These are phyloP conservation scores for Drosophila maculinotata DNA, from an alignment of 2,888 invertebrate genomes.

Conservation along the genomic window DNA sequence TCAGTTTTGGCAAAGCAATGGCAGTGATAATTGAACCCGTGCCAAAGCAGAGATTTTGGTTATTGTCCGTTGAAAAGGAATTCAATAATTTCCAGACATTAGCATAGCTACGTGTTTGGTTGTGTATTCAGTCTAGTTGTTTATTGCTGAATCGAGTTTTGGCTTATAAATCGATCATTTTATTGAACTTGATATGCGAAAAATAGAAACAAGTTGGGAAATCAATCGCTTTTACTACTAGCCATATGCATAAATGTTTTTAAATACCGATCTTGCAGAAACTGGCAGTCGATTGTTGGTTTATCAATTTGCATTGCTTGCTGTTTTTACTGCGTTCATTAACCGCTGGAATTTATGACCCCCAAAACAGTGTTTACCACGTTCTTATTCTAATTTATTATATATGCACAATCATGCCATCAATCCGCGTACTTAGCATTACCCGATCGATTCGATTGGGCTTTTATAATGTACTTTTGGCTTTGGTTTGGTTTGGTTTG, in stretches of 20 bases:
- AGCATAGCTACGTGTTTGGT: slow-evolving; percentile 14
- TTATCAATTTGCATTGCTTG: slow-evolving; percentile 50
- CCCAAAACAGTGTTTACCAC: slow-evolving; percentile 58
- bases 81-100: slow-evolving; percentile 21
- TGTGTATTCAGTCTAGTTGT: slow-evolving; percentile 13
- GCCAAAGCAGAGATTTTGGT: no score
- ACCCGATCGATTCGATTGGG: slow-evolving; percentile 42
- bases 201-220: slow-evolving; percentile 52
- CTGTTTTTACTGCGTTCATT: slow-evolving; percentile 67
- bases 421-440: slow-evolving; percentile 59
- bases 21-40: no score
- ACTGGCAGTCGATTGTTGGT: slow-evolving; percentile 43
- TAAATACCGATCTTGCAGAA: slow-evolving; percentile 46
- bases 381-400: slow-evolving; percentile 75
- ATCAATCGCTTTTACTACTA: slow-evolving; percentile 60
- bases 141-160: slow-evolving; percentile 48
- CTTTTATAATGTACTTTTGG: slow-evolving; percentile 26
- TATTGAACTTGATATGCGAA: slow-evolving; percentile 54
- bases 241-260: slow-evolving; percentile 31
- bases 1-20: no score
- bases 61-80: no score
- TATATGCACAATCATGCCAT: slow-evolving; percentile 55
- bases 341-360: slow-evolving; percentile 68
- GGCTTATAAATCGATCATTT: slow-evolving; percentile 53
- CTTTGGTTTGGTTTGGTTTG: no score